phyloP scores from a whole-genome alignment of 2,888 invertebrate species.

The Orgyia antiqua region DNA sequence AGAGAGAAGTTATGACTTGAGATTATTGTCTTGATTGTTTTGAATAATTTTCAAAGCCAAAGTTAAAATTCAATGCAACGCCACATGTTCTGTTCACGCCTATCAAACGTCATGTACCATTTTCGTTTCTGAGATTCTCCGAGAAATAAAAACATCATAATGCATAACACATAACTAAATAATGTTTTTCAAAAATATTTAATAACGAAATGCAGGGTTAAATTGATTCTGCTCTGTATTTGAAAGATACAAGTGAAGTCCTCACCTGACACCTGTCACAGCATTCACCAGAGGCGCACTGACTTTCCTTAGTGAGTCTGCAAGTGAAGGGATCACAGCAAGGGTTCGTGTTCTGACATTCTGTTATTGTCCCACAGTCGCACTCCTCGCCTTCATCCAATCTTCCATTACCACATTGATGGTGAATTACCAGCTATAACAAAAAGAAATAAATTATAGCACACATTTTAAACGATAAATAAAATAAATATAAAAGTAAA shows the following conservation, averaged over 20 bases:
- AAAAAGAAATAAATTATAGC: neutral
- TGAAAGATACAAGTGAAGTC: neutral
- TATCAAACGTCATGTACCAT: too few species aligned
- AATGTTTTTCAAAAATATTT: too few species aligned
- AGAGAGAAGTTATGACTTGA: too few species aligned
- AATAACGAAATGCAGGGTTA: too few species aligned
- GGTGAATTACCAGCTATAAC: constrained; percentile 79
- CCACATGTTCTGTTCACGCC: too few species aligned
- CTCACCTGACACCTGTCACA: constrained; percentile 93
- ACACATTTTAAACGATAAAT: neutral
- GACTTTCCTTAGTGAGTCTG: constrained; percentile 93
- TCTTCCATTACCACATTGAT: constrained; percentile 95
- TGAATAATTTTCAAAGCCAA: too few species aligned
- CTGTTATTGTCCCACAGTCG: constrained; percentile 95
- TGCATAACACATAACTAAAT: too few species aligned
- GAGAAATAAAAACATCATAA: too few species aligned
- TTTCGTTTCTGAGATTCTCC: too few species aligned
- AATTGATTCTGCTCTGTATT: too few species aligned
- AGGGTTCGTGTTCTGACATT: constrained; percentile 91
- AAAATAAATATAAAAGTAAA: neutral
- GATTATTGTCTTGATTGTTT: too few species aligned
- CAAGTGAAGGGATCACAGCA: constrained; percentile 99
- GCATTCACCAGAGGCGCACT: constrained; percentile 95
- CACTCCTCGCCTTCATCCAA: constrained; percentile 98
- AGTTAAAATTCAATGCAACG: too few species aligned